A percentile compares a stretch with the other conserved stretches of the same genome.
Evolutionary conservation across 2,113 vertebrate genomes (phyloP).

Genomic region (Alethe castanea): DNA sequence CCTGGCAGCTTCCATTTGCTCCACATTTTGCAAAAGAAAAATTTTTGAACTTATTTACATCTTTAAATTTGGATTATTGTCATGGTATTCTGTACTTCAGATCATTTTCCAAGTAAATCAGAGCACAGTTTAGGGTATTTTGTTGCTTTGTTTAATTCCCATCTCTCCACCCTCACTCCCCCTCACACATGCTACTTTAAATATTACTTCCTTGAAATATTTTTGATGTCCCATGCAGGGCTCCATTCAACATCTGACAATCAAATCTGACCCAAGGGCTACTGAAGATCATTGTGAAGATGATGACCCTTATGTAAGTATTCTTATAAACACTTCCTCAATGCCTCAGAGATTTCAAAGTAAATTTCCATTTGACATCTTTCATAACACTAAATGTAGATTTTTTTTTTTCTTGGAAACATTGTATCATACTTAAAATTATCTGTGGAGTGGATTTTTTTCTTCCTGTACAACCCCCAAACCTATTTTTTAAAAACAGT

Average conservation of each 20-base stretch:
- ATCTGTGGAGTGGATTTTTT: rapidly evolving
- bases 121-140: background rate
- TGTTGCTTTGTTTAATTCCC: background rate
- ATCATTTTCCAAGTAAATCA: background rate
- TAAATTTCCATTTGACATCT: background rate
- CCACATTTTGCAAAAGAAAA: background rate
- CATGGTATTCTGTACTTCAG: background rate
- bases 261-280: conserved; percentile 81
- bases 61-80: background rate
- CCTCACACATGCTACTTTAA: background rate
- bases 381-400: background rate
- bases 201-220: background rate
- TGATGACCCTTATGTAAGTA: conserved; percentile 89
- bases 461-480: background rate
- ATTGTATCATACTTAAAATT: background rate
- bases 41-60: background rate
- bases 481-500: background rate
- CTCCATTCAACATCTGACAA: conserved; percentile 87
- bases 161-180: rapidly evolving
- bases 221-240: conserved; percentile 73
- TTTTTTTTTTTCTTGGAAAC: background rate
- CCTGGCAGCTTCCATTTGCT: background rate
- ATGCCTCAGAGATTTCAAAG: background rate
- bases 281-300: conserved; percentile 89
- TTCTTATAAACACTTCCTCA: background rate